These are phyloP conservation scores for Cyclargus thomasi DNA, from an alignment of 1,140 invertebrate genomes.

Conservation along the genomic window DNA sequence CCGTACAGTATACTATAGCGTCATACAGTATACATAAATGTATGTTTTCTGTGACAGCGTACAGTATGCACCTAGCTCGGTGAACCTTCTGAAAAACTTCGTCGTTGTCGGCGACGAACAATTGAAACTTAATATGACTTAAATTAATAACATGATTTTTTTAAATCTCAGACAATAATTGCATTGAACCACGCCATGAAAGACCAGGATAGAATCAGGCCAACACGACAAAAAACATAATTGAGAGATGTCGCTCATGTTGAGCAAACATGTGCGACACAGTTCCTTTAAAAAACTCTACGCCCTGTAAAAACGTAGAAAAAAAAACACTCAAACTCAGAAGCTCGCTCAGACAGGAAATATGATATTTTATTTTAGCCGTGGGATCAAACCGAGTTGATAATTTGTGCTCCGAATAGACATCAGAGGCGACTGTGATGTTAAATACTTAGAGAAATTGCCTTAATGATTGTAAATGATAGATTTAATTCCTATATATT, in stretches of 20 bases:
- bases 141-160: not conserved
- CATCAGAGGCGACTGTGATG: conserved; percentile 54
- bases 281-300: conserved; percentile 64
- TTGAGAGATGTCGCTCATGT: conserved; percentile 50
- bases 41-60: too few species aligned
- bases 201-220: conserved; percentile 24
- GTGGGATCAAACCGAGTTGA: conserved; percentile 71
- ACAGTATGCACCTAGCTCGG: too few species aligned
- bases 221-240: conserved; percentile 51
- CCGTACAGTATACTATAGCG: too few species aligned
- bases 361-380: conserved; percentile 74
- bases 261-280: conserved; percentile 67
- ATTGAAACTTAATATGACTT: not conserved
- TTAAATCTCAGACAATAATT: conserved; percentile 4
- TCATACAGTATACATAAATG: too few species aligned
- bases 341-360: conserved; percentile 69
- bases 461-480: conserved; percentile 30
- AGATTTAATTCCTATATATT: conserved; percentile 4
- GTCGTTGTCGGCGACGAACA: not conserved
- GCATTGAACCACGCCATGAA: not conserved
- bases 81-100: not conserved
- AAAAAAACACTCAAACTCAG: conserved; percentile 63
- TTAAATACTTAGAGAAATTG: conserved; percentile 58
- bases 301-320: conserved; percentile 52
- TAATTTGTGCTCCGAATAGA: conserved; percentile 67